Base-by-base conservation (phyloP, 2,888 invertebrate species). In the Sthenelais limicola region DNA sequence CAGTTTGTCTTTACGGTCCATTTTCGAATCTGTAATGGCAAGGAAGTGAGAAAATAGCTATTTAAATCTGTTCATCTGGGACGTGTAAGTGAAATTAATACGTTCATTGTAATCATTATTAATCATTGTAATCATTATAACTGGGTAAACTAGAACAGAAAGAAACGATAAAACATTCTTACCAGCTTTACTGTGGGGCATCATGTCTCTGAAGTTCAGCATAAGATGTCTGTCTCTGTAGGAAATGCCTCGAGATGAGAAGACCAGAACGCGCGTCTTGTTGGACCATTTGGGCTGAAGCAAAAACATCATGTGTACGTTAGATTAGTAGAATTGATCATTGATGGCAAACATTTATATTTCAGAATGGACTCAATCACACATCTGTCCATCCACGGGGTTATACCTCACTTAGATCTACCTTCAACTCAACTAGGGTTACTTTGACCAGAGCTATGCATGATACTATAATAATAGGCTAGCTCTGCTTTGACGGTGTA, bases 181-280 rank as follows among this genome's bases (percentile, higher is more conserved):
- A 87, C 88, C 88, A 15, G 94, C 89, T 83, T 95, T 94, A 80
- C 96, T 94, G 87, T 98, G 98, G 0, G 98, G 97, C 94, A 98
- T 94, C 24, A 98, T 85, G 71, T 92, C 93, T 84, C 94, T 93
- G 1, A 99, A 89, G 86, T 99, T 97, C 79, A 94, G 94, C 97
- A 99, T 97, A 26, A 99, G 89, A 89, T 98, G 98, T 1, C 99
- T 91, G 85, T 97, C 95, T 58, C 96, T 91, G 84, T 94, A 93
- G 80, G 93, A 94, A 68, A 98, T 96, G 26, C 99, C 98, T 79
- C 99, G 91, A 0, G 97, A 94, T n/a, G 96, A 94, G 88, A 99
- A 94, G 0, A 98, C 92, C 66, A 99, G 88, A 0, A 98, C 94
- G 79, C 98, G 90, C 87, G 97, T 95, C 83, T 93, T 93, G 89